phyloP scores from a whole-genome alignment of 2,888 invertebrate species.

The Melanostoma mellinum region DNA sequence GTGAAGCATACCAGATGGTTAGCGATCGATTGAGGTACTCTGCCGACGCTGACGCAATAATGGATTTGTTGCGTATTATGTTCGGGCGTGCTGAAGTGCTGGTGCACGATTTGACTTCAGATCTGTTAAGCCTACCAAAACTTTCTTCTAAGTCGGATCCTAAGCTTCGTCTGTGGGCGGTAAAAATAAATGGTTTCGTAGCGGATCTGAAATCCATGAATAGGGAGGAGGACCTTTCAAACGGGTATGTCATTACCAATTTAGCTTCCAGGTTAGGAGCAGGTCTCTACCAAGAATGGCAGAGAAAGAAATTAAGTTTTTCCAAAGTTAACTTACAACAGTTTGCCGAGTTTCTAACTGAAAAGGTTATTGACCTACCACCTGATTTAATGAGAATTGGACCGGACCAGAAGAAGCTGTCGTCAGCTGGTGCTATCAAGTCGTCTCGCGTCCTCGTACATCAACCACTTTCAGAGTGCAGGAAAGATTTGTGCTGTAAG shows the following conservation, averaged over 20 bases:
- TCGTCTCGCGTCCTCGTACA: slow-evolving; percentile 8
- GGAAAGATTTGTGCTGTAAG: background rate
- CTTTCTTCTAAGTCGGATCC: slow-evolving; percentile 23
- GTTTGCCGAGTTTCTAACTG: slow-evolving; percentile 4
- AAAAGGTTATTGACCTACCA: slow-evolving; percentile 5
- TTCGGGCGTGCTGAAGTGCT: slow-evolving; percentile 26
- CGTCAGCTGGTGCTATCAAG: background rate
- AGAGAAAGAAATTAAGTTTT: background rate
- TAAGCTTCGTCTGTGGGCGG: slow-evolving; percentile 17
- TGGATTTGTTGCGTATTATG: background rate
- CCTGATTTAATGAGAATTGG: background rate
- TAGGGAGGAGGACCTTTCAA: slow-evolving; percentile 16
- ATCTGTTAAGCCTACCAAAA: slow-evolving; percentile 15
- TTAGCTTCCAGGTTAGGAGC: slow-evolving; percentile 4
- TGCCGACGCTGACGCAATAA: background rate
- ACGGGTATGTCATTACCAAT: slow-evolving; percentile 22
- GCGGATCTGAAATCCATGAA: slow-evolving; percentile 31
- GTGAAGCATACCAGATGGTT: slow-evolving; percentile 5
- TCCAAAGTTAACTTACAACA: background rate
- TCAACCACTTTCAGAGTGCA: background rate
- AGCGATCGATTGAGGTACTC: slow-evolving; percentile 11
- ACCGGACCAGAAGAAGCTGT: background rate
- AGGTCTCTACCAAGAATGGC: slow-evolving; percentile 11
- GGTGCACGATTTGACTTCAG: slow-evolving; percentile 7
- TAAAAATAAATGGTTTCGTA: slow-evolving; percentile 27